A percentile compares a stretch with the other conserved stretches of the same genome.
These are phyloP conservation scores for Macrotis lagotis DNA, from an alignment of 2,113 vertebrate species.

Conservation along the genomic window DNA sequence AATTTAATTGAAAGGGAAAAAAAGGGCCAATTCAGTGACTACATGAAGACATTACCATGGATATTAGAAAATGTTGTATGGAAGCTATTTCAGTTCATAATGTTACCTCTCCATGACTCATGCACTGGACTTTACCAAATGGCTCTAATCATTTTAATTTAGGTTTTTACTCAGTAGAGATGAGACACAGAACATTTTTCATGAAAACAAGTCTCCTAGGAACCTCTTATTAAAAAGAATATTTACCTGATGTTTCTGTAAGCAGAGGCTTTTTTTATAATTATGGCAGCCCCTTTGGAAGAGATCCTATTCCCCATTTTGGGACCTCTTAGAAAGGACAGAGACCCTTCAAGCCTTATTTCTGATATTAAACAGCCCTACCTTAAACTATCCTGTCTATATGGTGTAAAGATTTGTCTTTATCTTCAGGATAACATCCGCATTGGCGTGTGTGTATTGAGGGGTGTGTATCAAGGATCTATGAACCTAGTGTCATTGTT, in stretches of 20 bases:
- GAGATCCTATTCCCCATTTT: neutral
- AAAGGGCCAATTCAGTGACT: neutral
- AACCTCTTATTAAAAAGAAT: neutral
- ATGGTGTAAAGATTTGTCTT: neutral
- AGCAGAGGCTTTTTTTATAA: neutral
- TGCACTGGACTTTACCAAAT: neutral
- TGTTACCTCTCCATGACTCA: neutral
- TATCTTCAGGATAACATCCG: neutral
- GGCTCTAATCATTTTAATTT: constrained; percentile 3
- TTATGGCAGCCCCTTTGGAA: neutral
- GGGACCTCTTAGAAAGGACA: neutral
- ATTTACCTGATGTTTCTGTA: neutral
- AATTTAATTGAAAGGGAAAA: neutral
- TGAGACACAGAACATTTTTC: neutral
- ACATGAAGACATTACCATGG: neutral
- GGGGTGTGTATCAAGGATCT: neutral
- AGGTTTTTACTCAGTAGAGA: neutral
- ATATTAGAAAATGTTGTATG: neutral
- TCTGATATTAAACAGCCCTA: neutral
- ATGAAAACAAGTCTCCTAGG: neutral
- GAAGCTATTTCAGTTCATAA: neutral
- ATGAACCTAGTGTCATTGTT: neutral
- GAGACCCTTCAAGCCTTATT: neutral
- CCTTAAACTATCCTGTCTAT: neutral
- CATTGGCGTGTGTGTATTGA: neutral